These are phyloP conservation scores for Hylaea fasciaria DNA, from an alignment of 2,888 invertebrate species.

Conservation along the genomic window DNA sequence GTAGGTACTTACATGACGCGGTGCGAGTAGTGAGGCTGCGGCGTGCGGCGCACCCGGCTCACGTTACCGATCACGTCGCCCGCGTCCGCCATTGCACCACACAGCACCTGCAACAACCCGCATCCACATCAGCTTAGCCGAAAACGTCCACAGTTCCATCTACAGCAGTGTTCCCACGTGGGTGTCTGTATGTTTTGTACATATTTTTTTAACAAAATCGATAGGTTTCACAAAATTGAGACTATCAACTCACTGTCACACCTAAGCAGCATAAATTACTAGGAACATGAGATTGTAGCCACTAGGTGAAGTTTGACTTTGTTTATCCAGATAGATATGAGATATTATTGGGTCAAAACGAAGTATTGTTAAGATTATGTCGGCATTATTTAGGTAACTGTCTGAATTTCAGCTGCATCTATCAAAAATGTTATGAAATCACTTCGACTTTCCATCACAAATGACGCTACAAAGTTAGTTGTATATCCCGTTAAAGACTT, in stretches of 20 bases:
- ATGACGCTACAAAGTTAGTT: constrained; percentile 10
- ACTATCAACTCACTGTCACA: too few relatives aligned
- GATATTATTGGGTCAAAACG: not conserved
- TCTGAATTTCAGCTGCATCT: constrained; percentile 35
- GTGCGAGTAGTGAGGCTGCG: constrained; percentile 72
- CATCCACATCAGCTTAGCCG: not conserved
- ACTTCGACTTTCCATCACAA: constrained; percentile 25
- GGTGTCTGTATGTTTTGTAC: too few relatives aligned
- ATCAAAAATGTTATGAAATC: constrained; percentile 45
- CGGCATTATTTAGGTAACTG: constrained; percentile 13
- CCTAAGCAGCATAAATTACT: too few relatives aligned
- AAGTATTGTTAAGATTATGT: constrained; percentile 15
- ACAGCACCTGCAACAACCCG: constrained; percentile 72
- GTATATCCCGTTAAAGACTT: not conserved
- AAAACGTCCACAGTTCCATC: too few relatives aligned
- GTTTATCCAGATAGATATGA: constrained; percentile 1
- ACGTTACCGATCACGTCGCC: constrained; percentile 78
- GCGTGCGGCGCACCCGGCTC: constrained; percentile 76
- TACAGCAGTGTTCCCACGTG: too few relatives aligned
- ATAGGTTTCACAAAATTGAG: too few relatives aligned
- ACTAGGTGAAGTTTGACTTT: too few relatives aligned
- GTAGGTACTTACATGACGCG: constrained; percentile 64
- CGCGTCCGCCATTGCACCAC: constrained; percentile 81
- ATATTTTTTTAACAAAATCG: too few relatives aligned
- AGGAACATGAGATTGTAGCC: too few relatives aligned